Percentiles rank a stretch among this genome's conserved stretches.
These are phyloP conservation scores for Microplitis demolitor DNA, from an alignment of 1,140 invertebrate genomes.

Conservation along the genomic window DNA sequence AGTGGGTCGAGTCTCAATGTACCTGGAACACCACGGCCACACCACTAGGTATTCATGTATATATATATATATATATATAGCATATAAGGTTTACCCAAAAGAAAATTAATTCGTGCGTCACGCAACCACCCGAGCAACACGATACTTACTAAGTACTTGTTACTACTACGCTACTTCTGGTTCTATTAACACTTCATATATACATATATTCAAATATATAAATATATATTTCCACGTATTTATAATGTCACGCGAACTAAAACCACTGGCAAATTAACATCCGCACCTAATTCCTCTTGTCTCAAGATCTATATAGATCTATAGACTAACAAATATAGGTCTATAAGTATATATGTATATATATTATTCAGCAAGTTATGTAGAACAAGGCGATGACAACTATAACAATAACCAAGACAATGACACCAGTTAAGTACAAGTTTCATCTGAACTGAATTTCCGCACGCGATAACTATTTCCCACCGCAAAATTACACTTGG, in stretches of 20 bases:
- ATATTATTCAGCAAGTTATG: background rate
- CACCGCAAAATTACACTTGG: background rate
- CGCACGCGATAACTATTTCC: background rate
- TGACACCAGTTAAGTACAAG: background rate
- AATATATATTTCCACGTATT: background rate
- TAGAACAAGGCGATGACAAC: background rate
- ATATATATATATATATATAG: background rate
- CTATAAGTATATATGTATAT: background rate
- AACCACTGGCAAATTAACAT: slow-evolving; percentile 24
- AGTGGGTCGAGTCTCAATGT: background rate
- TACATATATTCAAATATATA: background rate
- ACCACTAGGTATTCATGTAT: background rate
- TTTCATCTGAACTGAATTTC: background rate
- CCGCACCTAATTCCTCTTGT: slow-evolving; percentile 13
- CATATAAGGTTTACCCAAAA: background rate
- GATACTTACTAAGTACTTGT: background rate
- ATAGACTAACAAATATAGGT: background rate
- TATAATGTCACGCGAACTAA: slow-evolving; percentile 9
- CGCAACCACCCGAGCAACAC: slow-evolving; percentile 18
- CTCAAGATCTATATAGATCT: background rate
- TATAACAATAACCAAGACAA: no score
- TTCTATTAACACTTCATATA: no score
- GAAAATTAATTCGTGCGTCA: slow-evolving; percentile 29
- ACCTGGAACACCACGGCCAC: slow-evolving; percentile 9
- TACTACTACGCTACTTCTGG: no score